Conservation (phyloP, 2,888 invertebrate genomes). For the Lasiommata megera region DNA sequence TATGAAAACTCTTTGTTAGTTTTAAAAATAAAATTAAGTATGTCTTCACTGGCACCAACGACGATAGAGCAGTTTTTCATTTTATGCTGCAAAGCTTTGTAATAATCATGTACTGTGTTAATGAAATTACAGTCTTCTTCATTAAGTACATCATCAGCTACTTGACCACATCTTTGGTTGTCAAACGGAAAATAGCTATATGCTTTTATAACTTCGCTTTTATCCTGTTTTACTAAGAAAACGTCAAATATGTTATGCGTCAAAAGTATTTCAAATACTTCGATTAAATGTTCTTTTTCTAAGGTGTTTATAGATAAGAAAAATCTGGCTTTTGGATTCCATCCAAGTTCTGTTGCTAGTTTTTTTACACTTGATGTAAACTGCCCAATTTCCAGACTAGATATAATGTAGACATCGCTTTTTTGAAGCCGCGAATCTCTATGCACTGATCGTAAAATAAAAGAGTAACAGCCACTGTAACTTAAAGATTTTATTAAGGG, state of each 20-base stretch:
- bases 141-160: conserved; percentile 35
- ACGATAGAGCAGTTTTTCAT: conserved; percentile 46
- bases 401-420: conserved; percentile 47
- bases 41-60: conserved; percentile 44
- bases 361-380: conserved; percentile 38
- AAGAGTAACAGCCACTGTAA: conserved; percentile 39
- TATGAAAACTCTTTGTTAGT: conserved; percentile 39
- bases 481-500: conserved; percentile 37
- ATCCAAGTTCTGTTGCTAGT: conserved; percentile 42
- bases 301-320: conserved; percentile 39
- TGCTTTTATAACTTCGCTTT: conserved; percentile 27
- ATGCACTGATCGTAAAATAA: conserved; percentile 39
- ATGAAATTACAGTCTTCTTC: conserved; percentile 43
- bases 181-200: conserved; percentile 49
- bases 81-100: conserved; percentile 28
- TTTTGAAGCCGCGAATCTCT: conserved; percentile 37
- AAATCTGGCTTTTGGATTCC: conserved; percentile 53
- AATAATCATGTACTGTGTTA: conserved; percentile 33
- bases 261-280: conserved; percentile 41
- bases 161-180: conserved; percentile 45
- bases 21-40: conserved; percentile 45
- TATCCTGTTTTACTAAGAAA: conserved; percentile 39
- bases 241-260: conserved; percentile 45
- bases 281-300: conserved; percentile 31
- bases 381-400: conserved; percentile 36